Base-by-base conservation (phyloP, 2,888 invertebrate genomes). In the Herminia tarsipennalis region DNA sequence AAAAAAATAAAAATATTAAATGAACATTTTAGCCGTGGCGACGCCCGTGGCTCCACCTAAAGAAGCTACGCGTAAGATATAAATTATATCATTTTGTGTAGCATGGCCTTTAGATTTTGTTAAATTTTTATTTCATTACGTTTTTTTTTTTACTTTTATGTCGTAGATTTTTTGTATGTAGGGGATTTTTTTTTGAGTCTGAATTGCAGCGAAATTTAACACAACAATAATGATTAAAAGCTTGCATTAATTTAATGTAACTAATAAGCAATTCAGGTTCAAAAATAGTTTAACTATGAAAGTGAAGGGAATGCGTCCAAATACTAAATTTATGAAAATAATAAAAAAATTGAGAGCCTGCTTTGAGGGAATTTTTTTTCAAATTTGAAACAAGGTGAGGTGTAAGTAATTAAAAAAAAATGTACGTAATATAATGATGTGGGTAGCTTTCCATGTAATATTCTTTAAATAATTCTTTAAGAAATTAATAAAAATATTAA, bases 41-140 rank as follows among this genome's bases (percentile, higher is more conserved):
- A 76, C 81, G 12, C 76, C 85, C 25, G 68, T 78, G 43, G 73
- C 81, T 5, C 56, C 78, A n/a, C 78, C 76, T 10, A 81, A 75
- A 77, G 84, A 84, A 57, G 58, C 54, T 34, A 66, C 65, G 44
- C 86, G 87, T 88, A 88, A 88, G 88, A 75, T 35, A 55, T 55
- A 44, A 22, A 30, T 43, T 44, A 49, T 60, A 56, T 66, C 53
- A 47, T 50, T 62, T 53, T 45, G 56, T 73, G 71, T 74, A 57
- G 70, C 68, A 71, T 70, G 64, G 35, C 37, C 68, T 64, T 56
- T 32, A 41, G 17, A 33, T 46, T 36, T 30, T 17, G 29, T 59
- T 53, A 17, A 30, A 38, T 60, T 41, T 35, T 21, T 10, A 16
- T 20, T 24, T 9, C 6, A 21, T 47, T 28, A 16, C 1, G n/a